A percentile compares a stretch with the other conserved stretches of the same genome.
These are phyloP conservation scores for Synergus gifuensis DNA, from an alignment of 2,888 invertebrate species.

Conservation along the genomic window DNA sequence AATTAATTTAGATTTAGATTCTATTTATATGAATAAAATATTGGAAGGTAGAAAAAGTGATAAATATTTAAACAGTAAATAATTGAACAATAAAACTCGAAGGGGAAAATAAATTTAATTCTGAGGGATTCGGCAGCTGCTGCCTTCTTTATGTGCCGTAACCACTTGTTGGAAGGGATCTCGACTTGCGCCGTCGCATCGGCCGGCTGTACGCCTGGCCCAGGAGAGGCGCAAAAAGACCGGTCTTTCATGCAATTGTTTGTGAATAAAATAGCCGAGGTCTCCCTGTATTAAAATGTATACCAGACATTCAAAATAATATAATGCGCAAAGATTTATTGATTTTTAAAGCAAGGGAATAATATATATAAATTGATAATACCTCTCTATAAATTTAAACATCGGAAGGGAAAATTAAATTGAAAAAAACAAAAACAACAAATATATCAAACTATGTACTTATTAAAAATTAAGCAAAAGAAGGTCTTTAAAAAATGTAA, in stretches of 20 bases:
- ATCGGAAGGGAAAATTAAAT: too few species aligned
- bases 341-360: neutral
- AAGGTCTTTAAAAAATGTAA: too few species aligned
- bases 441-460: too few species aligned
- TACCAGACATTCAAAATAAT: neutral
- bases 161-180: constrained; percentile 11
- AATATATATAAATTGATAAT: neutral
- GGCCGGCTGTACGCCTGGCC: constrained; percentile 2
- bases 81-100: neutral
- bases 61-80: neutral
- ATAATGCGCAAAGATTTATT: neutral
- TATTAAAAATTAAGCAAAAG: too few species aligned
- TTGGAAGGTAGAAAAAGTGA: neutral
- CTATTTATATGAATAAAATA: neutral
- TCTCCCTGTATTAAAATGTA: neutral
- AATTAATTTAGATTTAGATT: neutral
- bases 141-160: constrained; percentile 28
- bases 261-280: constrained; percentile 17
- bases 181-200: neutral
- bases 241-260: constrained; percentile 24
- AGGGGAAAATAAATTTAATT: neutral
- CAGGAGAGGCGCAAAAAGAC: neutral
- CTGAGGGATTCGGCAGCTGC: constrained; percentile 1
- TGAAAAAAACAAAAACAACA: too few species aligned
- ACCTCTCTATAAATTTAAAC: too few species aligned